Conservation (phyloP, 1,140 invertebrate genomes). For the Heliothis subflexa region DNA sequence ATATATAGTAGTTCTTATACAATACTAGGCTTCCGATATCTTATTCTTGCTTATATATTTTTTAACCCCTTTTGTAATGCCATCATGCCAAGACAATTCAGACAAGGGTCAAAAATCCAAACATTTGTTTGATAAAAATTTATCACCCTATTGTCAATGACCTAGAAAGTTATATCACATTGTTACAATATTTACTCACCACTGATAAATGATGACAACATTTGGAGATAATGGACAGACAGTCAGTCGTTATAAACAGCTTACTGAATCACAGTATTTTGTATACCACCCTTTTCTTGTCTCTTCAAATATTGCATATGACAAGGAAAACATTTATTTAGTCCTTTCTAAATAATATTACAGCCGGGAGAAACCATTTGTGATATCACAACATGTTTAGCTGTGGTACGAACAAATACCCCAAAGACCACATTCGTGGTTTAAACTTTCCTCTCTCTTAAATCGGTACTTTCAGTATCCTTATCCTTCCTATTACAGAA, state of each 20-base stretch:
- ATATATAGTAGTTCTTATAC: no score
- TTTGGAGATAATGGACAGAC: not conserved
- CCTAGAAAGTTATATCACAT: conserved; percentile 9
- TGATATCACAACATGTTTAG: not conserved
- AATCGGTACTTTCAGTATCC: no score
- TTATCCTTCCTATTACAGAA: no score
- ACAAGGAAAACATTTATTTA: not conserved
- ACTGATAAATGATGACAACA: not conserved
- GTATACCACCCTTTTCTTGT: not conserved
- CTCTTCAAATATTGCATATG: not conserved
- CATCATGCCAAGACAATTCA: no score
- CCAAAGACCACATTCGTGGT: no score
- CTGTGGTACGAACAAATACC: no score
- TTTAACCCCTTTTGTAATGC: no score
- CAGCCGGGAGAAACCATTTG: not conserved
- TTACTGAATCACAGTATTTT: not conserved
- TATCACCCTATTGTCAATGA: not conserved
- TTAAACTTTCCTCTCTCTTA: no score
- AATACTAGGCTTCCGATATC: no score
- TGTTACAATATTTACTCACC: conserved; percentile 9
- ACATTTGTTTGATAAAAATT: not conserved
- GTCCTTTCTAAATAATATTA: not conserved
- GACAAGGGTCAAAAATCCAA: not conserved
- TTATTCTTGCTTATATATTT: no score
- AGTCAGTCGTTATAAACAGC: conserved; percentile 7